Evolutionary conservation across 64 coral and sea anemone genomes (phyloP), one percentile per base, ranked within the genome.

Genomic region (Catalaphyllia jardinei): DNA sequence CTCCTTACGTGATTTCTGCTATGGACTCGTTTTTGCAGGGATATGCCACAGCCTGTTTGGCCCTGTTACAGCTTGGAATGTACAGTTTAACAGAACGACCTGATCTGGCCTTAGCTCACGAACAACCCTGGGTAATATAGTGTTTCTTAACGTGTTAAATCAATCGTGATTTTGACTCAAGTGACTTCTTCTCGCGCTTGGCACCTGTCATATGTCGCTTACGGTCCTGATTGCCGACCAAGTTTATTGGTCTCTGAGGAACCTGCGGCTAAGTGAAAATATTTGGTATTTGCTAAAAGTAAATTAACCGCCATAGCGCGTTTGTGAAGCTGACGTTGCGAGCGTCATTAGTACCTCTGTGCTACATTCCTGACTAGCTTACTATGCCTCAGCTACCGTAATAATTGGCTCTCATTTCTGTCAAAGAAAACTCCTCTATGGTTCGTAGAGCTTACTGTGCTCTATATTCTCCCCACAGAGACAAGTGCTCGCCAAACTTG

Each of bases 61-160:
- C 87, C 17, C 71, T 96, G 67, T 88, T 82, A 42, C 85, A 88
- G 31, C 91, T 96, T 22, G 94, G 94, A 59, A 87, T 96, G 69
- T 96, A 96, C 78, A 93, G 31, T 73, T 54, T 80, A 50, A 64
- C 85, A 8, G 22, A 64, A 29, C 88, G 93, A 25, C 80, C 94
- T 7, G 81, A 82, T 16, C 93, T 96, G 14, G 87, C 88, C 12
- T 42, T 93, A 31, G 94, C 94, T 49, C 91, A 93, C 11, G 91
- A 96, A 84, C 60, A 90, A 5, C 91, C 94, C 39, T 93, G 80
- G 87, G 94, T 96, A 85, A 90, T 83, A 86, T 16, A 18, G 19
- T 10, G 52, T 22, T 4, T 67, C 25, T 28, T 67, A 1, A 25
- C 38, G 38, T 39, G 38, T 39, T 39, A 4, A 39, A 39, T 4